A percentile compares a stretch with the other conserved stretches of the same genome.
These are phyloP conservation scores for Linepithema humile DNA, from an alignment of 1,140 invertebrate genomes.

Conservation along the genomic window DNA sequence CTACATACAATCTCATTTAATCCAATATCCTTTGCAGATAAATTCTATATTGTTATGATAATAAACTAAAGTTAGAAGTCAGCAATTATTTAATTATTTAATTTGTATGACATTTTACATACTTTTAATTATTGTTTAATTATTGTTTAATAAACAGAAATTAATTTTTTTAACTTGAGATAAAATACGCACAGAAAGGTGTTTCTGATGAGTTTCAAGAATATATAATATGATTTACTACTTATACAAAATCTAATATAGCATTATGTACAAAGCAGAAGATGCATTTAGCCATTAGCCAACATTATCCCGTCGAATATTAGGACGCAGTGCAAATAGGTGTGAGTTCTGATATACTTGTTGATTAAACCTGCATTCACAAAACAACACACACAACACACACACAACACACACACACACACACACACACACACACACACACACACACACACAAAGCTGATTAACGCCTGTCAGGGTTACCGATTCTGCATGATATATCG, in stretches of 20 bases:
- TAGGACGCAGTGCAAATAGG: slow-evolving; percentile 20
- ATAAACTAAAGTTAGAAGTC: too few species aligned
- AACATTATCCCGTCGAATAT: slow-evolving; percentile 13
- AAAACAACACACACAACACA: too few species aligned
- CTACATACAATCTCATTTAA: neutral
- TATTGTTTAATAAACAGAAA: too few species aligned
- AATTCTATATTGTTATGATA: too few species aligned
- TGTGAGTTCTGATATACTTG: slow-evolving; percentile 30
- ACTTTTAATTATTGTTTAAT: neutral
- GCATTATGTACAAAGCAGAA: neutral
- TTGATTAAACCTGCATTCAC: slow-evolving; percentile 51
- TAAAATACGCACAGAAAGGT: neutral
- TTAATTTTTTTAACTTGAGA: neutral
- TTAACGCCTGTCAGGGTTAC: slow-evolving; percentile 10
- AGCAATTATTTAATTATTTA: too few species aligned
- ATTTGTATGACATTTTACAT: too few species aligned
- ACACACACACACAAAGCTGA: too few species aligned
- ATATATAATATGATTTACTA: neutral
- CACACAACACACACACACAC: too few species aligned
- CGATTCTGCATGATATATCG: slow-evolving; percentile 1
- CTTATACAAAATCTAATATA: neutral
- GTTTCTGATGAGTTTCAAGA: neutral
- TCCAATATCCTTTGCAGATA: neutral
- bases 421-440: too few species aligned
- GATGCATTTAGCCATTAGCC: slow-evolving; percentile 23